Conservation (phyloP, 2,797 vertebrate genomes). For the Sternarchorhynchus goeldii region DNA sequence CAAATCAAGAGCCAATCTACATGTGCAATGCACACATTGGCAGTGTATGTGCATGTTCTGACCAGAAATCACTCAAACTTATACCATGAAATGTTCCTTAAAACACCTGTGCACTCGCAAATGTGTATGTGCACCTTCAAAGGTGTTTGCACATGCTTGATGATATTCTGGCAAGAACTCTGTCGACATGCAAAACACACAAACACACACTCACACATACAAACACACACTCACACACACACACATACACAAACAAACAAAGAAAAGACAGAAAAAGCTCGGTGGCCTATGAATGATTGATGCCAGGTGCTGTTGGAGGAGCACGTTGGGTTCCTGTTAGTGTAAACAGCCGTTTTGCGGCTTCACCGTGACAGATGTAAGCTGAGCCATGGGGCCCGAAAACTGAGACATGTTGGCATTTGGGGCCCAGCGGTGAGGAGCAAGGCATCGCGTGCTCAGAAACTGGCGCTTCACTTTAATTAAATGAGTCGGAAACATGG, state of each 20-base stretch:
- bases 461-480: slow-evolving; percentile 19
- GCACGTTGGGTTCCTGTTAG: slow-evolving; percentile 9
- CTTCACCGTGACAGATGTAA: slow-evolving; percentile 24
- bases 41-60: neutral
- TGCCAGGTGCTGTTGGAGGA: slow-evolving; percentile 21
- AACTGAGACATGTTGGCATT: slow-evolving; percentile 5
- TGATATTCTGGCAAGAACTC: neutral
- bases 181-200: slow-evolving; percentile 9
- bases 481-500: slow-evolving; percentile 15
- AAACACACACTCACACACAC: slow-evolving; percentile 3
- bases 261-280: neutral
- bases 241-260: neutral
- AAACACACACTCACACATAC: slow-evolving; percentile 5
- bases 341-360: slow-evolving; percentile 20
- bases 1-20: neutral
- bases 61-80: neutral
- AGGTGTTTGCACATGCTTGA: slow-evolving; percentile 30
- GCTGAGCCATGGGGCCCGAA: slow-evolving; percentile 24
- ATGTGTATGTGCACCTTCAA: neutral
- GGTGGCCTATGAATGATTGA: slow-evolving; percentile 34
- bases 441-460: neutral
- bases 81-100: neutral
- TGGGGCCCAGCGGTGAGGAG: neutral
- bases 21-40: neutral
- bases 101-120: neutral